Evolutionary conservation across 1,140 invertebrate genomes (phyloP), one percentile per base, ranked within the genome.

Genomic region (Nephila pilipes): DNA sequence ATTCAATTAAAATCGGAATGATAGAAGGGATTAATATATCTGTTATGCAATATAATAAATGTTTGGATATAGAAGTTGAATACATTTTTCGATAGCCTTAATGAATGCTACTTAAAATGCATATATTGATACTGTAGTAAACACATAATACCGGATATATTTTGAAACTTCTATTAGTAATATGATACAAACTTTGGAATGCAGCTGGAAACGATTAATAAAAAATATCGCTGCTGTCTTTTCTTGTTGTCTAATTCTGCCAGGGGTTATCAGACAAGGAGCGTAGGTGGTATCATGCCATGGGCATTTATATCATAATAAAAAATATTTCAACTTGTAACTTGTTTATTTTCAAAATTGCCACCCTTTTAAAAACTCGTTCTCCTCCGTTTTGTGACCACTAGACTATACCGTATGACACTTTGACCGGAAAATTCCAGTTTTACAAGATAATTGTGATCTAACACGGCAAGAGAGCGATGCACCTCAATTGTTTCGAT

Each of bases 251-350:
- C 22, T 29, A n/a, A 65, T 8, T n/a, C 25, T 25, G 14, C 6
- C n/a, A 65, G 25, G 25, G 25, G 63, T 25, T 65, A 65, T 65
- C 22, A 65, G 25, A 14, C 25, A 12, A 25, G 8, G 25, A 75
- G 29, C 69, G 69, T 32, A 75, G 69, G 69, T 18, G 65, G 65
- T 32, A 75, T 75, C 25, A 75, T 75, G 65, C 65, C 25, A 75
- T 29, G 18, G 65, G 65, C 32, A 75, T 29, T 36, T 18, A 14
- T 75, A 75, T 75, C 69, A 32, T 75, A 29, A 75, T 75, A 75
- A 75, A 75, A 46, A 36, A 75, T 75, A 32, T 75, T 75, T 36
- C 29, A 75, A 75, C 69, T 75, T 75, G 69, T 75, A 75, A 36
- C 29, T 75, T 32, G 18, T 75, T 75, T 75, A 20, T 75, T 75